Percentiles rank a stretch among this genome's conserved stretches.
phyloP scores from a whole-genome alignment of 2,797 vertebrate genomes.

The Anguilla anguilla region DNA sequence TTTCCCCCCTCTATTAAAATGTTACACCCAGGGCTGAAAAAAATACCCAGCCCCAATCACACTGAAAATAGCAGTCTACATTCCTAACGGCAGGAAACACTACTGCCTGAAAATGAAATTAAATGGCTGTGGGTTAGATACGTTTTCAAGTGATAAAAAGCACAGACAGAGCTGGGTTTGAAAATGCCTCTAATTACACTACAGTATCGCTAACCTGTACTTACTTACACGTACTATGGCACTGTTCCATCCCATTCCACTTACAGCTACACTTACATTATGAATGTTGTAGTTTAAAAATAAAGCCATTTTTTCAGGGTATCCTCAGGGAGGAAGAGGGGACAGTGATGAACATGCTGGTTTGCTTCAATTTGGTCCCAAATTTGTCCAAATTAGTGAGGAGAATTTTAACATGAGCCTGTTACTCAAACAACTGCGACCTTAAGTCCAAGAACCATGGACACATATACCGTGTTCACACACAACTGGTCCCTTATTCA shows the following conservation, averaged over 20 bases:
- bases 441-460: neutral
- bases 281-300: neutral
- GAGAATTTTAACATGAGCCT: neutral
- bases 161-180: slow-evolving; percentile 42
- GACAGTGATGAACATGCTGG: neutral
- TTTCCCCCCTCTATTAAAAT: slow-evolving; percentile 47
- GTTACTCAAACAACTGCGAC: neutral
- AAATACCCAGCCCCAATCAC: slow-evolving; percentile 38
- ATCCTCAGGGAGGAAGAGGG: neutral
- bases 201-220: slow-evolving; percentile 54
- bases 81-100: slow-evolving; percentile 49
- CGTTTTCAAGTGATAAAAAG: slow-evolving; percentile 54
- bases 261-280: neutral
- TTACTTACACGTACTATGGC: slow-evolving; percentile 44
- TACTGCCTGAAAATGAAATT: slow-evolving; percentile 46
- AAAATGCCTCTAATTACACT: slow-evolving; percentile 62
- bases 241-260: slow-evolving; percentile 11
- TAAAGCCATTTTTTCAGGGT: neutral
- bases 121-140: slow-evolving; percentile 33
- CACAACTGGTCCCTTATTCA: neutral
- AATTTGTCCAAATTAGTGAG: neutral
- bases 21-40: neutral
- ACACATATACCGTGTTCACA: neutral
- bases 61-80: slow-evolving; percentile 48
- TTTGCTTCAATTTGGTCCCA: neutral